Percentiles rank a stretch among this genome's conserved stretches.
Conservation (phyloP, 2,797 vertebrate species). For the Alfaro cultratus region DNA sequence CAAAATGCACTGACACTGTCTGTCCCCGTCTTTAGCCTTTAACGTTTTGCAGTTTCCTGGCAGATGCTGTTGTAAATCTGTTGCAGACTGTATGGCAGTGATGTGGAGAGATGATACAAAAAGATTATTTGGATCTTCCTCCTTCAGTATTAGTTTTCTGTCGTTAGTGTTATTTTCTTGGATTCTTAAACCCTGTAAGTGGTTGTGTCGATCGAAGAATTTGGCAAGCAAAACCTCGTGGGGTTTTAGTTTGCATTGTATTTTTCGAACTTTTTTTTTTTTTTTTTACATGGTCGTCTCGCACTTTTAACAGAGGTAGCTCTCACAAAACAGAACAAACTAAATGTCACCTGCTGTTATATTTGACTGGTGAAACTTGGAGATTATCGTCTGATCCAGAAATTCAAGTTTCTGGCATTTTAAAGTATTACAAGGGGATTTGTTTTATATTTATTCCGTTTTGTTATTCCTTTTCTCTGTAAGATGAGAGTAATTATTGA, state of each 20-base stretch:
- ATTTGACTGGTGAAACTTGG: conserved; percentile 11
- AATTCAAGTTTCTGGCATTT: conserved; percentile 44
- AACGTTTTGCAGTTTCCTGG: conserved; percentile 18
- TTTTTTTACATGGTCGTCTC: conserved; percentile 23
- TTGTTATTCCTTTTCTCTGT: conserved; percentile 47
- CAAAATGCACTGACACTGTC: conserved; percentile 55
- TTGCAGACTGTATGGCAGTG: neutral
- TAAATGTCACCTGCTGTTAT: conserved; percentile 37
- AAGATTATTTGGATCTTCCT: conserved; percentile 50
- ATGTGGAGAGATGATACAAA: neutral
- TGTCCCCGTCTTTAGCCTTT: conserved; percentile 24
- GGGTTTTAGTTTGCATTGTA: conserved; percentile 5
- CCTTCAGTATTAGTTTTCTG: conserved; percentile 41
- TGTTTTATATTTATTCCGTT: conserved; percentile 71
- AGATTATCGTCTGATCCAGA: conserved; percentile 52
- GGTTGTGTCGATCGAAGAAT: conserved; percentile 48
- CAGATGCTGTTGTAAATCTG: conserved; percentile 32
- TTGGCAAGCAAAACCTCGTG: conserved; percentile 33
- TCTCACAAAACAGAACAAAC: conserved; percentile 18
- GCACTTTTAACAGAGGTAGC: conserved; percentile 66
- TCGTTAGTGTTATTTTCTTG: conserved; percentile 14
- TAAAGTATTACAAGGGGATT: conserved; percentile 42
- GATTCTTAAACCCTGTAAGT: conserved; percentile 26
- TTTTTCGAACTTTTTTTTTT: conserved; percentile 1
- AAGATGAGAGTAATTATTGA: conserved; percentile 25